Evolutionary conservation across 64 coral and sea anemone genomes (phyloP), one percentile per base, ranked within the genome.

Genomic region (Montipora efflorescens): DNA sequence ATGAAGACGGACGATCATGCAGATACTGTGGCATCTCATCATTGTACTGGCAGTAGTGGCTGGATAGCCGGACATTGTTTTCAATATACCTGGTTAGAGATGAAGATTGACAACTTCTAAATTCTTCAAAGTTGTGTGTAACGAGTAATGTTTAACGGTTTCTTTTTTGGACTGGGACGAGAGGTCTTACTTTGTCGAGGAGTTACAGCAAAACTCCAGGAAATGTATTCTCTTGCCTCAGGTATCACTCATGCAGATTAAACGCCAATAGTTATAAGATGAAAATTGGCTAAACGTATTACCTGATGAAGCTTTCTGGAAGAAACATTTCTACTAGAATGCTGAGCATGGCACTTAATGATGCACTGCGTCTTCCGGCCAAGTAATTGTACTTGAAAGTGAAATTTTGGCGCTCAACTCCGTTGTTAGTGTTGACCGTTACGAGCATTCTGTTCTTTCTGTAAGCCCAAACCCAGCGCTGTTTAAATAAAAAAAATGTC

Each of bases 401-500:
- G 6, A 57, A 57, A 11, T 1, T 57, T 57, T 57, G 53, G 53
- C 53, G 53, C 10, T 57, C 53, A 57, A 11, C 10, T 6, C 53
- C 53, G 1, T 57, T 57, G 53, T 57, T 57, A 11, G 53, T 57
- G 53, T 57, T 57, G 53, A 57, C 53, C 0, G 5, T 57, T 57
- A 57, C 53, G 10, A 57, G 53, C 10, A 57, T 2, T 57, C 53
- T 57, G 6, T 57, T 11, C 10, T 57, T 57, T 6, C 53, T 8
- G 53, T 57, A 57, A 8, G 53, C 53, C 93, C 93, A 90, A 59
- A 94, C 79, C 79, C 79, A 85, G 46, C 80, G 64, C 93, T 90
- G 19, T 57, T 81, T 45, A 14, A 82, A 15, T 36, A 47, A 20
- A 79, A 43, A 5, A 5, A 57, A 57, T 7, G 10, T 5, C 53